phyloP scores from a whole-genome alignment of 2,797 vertebrate genomes.

The Aselliscus stoliczkanus region DNA sequence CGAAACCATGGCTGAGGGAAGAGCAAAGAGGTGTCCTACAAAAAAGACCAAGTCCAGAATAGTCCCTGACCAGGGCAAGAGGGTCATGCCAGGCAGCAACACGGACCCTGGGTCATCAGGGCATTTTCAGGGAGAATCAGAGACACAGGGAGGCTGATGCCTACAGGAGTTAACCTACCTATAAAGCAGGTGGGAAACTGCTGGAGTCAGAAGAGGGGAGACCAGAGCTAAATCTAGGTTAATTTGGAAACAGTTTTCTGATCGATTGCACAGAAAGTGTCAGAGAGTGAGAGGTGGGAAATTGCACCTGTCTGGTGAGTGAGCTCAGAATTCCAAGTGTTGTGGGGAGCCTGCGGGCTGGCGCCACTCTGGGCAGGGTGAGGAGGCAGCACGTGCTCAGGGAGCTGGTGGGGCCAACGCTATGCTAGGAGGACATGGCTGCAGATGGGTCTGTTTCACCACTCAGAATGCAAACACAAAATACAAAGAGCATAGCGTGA shows the following conservation, averaged over 20 bases:
- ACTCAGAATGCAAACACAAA: fast-evolving
- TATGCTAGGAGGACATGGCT: not conserved
- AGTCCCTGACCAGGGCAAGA: not conserved
- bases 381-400: fast-evolving
- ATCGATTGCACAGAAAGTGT: not conserved
- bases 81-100: fast-evolving
- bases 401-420: not conserved
- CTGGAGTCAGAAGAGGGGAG: not conserved
- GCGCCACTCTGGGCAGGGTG: not conserved
- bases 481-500: fast-evolving
- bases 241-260: not conserved
- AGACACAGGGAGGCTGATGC: fast-evolving
- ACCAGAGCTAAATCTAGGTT: not conserved
- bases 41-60: not conserved
- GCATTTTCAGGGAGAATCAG: not conserved
- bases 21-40: not conserved
- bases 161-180: not conserved
- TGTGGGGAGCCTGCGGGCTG: not conserved
- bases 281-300: not conserved
- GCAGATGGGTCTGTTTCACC: not conserved
- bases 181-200: not conserved
- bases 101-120: not conserved
- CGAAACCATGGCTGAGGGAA: not conserved
- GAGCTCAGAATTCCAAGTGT: conserved; percentile 14
- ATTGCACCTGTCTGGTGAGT: not conserved